A percentile compares a stretch with the other conserved stretches of the same genome.
phyloP scores from a whole-genome alignment of 1,140 invertebrate genomes.

The Daktulosphaira vitifoliae region DNA sequence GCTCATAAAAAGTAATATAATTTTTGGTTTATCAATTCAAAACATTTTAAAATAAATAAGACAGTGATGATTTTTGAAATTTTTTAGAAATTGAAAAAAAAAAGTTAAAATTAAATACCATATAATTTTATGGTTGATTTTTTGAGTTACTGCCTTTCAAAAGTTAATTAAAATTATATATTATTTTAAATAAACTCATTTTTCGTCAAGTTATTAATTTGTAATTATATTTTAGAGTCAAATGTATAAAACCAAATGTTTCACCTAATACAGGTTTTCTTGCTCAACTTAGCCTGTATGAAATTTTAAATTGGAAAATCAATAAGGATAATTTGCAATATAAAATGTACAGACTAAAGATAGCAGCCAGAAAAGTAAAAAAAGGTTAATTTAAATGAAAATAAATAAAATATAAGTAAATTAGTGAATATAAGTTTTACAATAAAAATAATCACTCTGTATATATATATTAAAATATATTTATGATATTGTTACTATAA shows the following conservation, averaged over 20 bases:
- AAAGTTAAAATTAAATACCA: too few species aligned
- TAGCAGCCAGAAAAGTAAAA: slow-evolving; percentile 68
- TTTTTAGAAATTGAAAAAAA: too few species aligned
- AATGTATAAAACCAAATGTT: slow-evolving; percentile 55
- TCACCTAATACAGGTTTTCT: slow-evolving; percentile 65
- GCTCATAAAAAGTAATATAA: slow-evolving; percentile 52
- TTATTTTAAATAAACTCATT: neutral
- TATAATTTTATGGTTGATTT: too few species aligned
- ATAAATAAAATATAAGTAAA: too few species aligned
- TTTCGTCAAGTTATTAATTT: neutral
- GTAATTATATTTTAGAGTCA: slow-evolving; percentile 47
- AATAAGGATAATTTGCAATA: slow-evolving; percentile 62
- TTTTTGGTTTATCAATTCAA: neutral
- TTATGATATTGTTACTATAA: too few species aligned
- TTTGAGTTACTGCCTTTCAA: too few species aligned
- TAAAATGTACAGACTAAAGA: slow-evolving; percentile 63
- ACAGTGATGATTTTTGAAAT: too few species aligned
- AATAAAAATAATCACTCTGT: neutral
- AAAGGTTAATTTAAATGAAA: slow-evolving; percentile 56
- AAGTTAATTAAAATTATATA: neutral
- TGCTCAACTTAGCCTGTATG: slow-evolving; percentile 65
- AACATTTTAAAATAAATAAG: too few species aligned
- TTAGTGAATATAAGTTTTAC: too few species aligned
- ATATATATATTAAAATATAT: neutral
- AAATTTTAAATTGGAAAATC: slow-evolving; percentile 62